phyloP scores from a whole-genome alignment of 2,888 invertebrate genomes.

The Heliconius hortense region DNA sequence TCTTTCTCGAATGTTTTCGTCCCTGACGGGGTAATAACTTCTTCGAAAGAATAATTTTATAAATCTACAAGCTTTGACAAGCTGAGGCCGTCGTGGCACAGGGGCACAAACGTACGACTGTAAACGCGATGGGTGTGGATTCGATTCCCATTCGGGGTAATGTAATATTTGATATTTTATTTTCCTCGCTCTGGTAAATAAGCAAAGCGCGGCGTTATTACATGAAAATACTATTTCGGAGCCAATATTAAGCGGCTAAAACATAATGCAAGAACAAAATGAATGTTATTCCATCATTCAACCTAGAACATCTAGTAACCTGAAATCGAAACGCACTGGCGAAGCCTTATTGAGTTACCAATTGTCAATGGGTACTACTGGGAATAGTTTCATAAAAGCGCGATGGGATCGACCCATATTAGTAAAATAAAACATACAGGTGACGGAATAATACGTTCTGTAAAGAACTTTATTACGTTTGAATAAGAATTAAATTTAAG shows the following conservation, averaged over 20 bases:
- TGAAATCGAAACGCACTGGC: conserved; percentile 3
- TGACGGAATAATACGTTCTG: not conserved
- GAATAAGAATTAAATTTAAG: conserved; percentile 13
- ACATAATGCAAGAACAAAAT: not conserved
- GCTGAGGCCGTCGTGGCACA: not conserved
- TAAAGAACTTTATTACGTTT: conserved; percentile 5
- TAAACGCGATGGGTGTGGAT: not conserved
- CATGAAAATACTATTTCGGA: too few species aligned
- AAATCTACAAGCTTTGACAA: not conserved
- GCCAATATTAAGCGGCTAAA: too few species aligned
- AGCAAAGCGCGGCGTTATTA: too few species aligned
- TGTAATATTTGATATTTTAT: not conserved
- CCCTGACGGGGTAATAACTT: too few species aligned
- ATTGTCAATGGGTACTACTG: conserved; percentile 16
- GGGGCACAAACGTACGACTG: not conserved
- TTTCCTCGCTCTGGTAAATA: too few species aligned
- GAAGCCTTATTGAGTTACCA: conserved; percentile 1
- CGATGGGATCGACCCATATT: conserved; percentile 21
- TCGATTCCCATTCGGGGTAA: not conserved
- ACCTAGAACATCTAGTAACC: not conserved
- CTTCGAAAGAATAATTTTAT: too few species aligned
- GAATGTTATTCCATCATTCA: not conserved
- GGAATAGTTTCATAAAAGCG: conserved; percentile 22
- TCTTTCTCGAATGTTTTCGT: too few species aligned
- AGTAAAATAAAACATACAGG: conserved; percentile 22